Conservation (phyloP, 2,113 vertebrate genomes). For the Leptodactylus fuscus region DNA sequence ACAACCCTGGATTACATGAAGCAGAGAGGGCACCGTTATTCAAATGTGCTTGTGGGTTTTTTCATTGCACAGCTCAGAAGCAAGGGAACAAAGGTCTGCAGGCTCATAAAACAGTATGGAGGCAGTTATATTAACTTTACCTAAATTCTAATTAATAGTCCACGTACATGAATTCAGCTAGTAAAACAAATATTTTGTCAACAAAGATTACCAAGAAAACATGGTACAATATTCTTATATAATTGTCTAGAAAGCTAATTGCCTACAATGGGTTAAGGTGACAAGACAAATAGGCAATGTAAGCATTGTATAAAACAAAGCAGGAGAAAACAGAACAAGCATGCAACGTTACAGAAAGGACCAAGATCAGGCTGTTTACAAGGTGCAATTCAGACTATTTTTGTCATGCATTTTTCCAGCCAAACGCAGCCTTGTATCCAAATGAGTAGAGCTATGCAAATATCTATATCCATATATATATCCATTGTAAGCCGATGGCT, state of each 20-base stretch:
- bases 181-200: slow-evolving; percentile 7
- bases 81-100: slow-evolving; percentile 74
- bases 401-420: no score
- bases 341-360: neutral
- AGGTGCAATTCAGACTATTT: no score
- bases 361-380: no score
- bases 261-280: neutral
- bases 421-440: no score
- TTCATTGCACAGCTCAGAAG: slow-evolving; percentile 67
- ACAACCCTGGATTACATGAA: slow-evolving; percentile 87
- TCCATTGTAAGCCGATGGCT: no score
- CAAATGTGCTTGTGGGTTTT: slow-evolving; percentile 72
- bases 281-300: neutral
- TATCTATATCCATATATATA: no score
- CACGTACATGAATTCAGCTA: neutral
- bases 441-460: no score
- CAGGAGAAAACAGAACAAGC: neutral
- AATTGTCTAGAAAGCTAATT: neutral
- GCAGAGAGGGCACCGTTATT: slow-evolving; percentile 79
- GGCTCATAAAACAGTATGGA: slow-evolving; percentile 72
- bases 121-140: slow-evolving; percentile 74
- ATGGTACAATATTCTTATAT: neutral
- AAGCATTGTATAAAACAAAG: neutral
- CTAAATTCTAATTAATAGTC: slow-evolving; percentile 69
- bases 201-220: neutral